Base-by-base conservation (phyloP, 2,797 vertebrate genomes). In the Acipenser oxyrinchus region DNA sequence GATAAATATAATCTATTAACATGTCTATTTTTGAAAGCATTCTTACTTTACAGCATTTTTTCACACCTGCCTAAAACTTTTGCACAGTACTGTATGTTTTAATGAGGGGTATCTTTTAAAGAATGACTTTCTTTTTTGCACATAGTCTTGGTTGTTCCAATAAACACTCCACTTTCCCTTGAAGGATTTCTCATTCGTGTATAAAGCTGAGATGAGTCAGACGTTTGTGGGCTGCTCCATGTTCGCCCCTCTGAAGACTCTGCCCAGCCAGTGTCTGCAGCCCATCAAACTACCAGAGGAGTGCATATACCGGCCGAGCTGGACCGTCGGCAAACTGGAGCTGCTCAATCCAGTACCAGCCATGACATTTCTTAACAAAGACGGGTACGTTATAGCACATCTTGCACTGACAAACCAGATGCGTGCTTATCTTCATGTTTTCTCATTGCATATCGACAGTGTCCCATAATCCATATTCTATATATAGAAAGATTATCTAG, bases 101-200 rank as follows among this genome's bases (percentile, higher is more conserved):
- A 53, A 53, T 9, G 51, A 5, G 7, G 51, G 12, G 8, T 12
- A 53, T 53, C 12, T 53, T 53, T 9, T 53, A 53, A 53, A 53
- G 51, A 53, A 53, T 9, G 51, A 53, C 51, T 37, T 37, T 37
- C 23, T 37, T 37, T n/a, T 37, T 37, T 37, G 23, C 23, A 37
- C 23, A 18, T 18, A 37, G 23, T 5, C 7, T 57, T 11, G n/a
- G 9, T 55, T 55, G 9, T 55, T n/a, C 52, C 52, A 55, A 3
- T 55, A 55, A 55, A 55, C 61, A 62, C n/a, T 60, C 70, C 48
- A 68, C 55, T 78, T 72, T 80, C 49, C 75, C 63, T 80, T 75
- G 1, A 70, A 99, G 96, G 96, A 98, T 84, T 98, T 88, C 81
- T 98, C 96, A 10, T 98, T 94, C 3, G 95, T 99, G 58, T 97